Conservation (phyloP, 2,888 invertebrate genomes). For the Melanophora roralis region DNA sequence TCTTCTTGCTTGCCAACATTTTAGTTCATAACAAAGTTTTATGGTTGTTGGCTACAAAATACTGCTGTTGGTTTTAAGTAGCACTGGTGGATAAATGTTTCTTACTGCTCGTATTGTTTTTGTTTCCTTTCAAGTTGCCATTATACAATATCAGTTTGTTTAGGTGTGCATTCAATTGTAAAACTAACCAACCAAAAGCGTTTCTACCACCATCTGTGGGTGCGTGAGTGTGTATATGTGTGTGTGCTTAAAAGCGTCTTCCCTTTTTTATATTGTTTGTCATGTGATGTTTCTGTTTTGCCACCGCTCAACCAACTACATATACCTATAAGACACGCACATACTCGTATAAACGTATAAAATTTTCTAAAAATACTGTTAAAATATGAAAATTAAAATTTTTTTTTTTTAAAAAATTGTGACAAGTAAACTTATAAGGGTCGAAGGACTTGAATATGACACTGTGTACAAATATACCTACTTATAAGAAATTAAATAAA, state of each 20-base stretch:
- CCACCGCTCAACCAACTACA: conserved; percentile 47
- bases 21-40: conserved; percentile 39
- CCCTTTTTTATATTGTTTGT: conserved; percentile 32
- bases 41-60: conserved; percentile 28
- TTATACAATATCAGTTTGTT: conserved; percentile 11
- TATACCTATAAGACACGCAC: too few species aligned
- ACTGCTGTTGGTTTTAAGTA: conserved; percentile 33
- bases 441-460: background rate
- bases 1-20: conserved; percentile 32
- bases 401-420: conserved; percentile 51
- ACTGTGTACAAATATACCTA: background rate
- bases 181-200: conserved; percentile 75
- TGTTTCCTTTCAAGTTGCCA: conserved; percentile 39
- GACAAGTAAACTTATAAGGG: conserved; percentile 8
- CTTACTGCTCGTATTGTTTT: conserved; percentile 66
- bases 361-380: background rate
- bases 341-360: too few species aligned
- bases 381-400: conserved; percentile 17
- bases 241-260: conserved; percentile 23
- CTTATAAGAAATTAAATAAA: too few species aligned
- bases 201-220: conserved; percentile 63
- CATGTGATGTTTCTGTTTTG: conserved; percentile 20
- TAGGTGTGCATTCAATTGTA: conserved; percentile 56
- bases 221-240: conserved; percentile 24
- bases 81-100: conserved; percentile 46